These are phyloP conservation scores for Diadromus collaris DNA, from an alignment of 2,888 invertebrate genomes.

Conservation along the genomic window DNA sequence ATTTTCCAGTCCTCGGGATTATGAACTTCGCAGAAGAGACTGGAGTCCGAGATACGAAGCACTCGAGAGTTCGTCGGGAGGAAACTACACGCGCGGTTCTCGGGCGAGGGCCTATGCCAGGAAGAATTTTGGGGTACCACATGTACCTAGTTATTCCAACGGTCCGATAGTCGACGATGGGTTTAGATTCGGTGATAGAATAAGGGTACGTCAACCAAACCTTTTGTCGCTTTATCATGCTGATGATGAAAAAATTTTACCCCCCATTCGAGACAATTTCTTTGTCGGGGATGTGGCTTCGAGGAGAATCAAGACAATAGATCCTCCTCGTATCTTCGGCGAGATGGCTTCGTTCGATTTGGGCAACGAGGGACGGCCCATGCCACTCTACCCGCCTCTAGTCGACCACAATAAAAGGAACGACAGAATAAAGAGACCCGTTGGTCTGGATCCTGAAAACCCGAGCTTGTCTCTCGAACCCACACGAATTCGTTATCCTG, in stretches of 20 bases:
- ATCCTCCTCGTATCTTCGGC: conserved; percentile 41
- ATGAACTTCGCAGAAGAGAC: neutral
- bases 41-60: neutral
- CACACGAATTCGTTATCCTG: neutral
- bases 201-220: conserved; percentile 24
- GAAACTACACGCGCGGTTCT: conserved; percentile 1
- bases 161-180: neutral
- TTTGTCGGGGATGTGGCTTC: neutral
- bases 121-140: neutral
- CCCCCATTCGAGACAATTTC: neutral
- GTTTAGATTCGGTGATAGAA: conserved; percentile 48
- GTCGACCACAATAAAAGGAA: conserved; percentile 35
- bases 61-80: conserved; percentile 12
- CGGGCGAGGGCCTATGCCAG: neutral
- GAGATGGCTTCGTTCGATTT: conserved; percentile 54
- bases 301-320: neutral
- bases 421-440: conserved; percentile 7
- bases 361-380: conserved; percentile 33
- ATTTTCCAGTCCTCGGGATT: conserved; percentile 17
- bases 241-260: neutral
- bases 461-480: neutral
- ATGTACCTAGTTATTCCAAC: neutral
- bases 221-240: neutral
- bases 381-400: conserved; percentile 56
- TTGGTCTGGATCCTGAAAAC: neutral